phyloP scores from a whole-genome alignment of 1,140 invertebrate species.

The Coptotermes formosanus region DNA sequence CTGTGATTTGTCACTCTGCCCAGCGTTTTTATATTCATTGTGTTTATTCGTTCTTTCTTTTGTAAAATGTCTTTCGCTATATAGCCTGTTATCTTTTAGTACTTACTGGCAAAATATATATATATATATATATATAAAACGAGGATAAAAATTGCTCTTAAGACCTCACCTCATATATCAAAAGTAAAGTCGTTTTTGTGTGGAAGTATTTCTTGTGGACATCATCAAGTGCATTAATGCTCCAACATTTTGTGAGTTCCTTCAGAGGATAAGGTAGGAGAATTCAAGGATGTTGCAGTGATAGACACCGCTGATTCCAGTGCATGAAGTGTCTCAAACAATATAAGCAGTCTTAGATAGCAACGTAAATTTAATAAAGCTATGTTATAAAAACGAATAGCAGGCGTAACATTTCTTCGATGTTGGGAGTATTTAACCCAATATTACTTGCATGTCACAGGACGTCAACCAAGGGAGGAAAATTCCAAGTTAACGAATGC shows the following conservation, averaged over 20 bases:
- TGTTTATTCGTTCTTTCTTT: background rate
- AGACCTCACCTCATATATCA: background rate
- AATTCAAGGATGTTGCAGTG: too few relatives aligned
- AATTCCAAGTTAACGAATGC: too few relatives aligned
- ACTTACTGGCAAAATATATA: background rate
- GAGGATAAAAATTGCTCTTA: background rate
- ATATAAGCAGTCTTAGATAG: too few relatives aligned
- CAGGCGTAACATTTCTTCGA: too few relatives aligned
- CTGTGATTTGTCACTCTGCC: conserved; percentile 1
- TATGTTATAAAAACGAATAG: too few relatives aligned
- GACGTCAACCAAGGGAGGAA: too few relatives aligned
- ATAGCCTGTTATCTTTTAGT: background rate
- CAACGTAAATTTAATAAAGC: too few relatives aligned
- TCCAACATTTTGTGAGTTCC: background rate
- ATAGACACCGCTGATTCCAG: too few relatives aligned
- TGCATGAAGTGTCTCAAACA: too few relatives aligned
- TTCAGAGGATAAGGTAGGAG: background rate
- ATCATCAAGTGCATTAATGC: background rate
- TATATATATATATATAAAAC: background rate
- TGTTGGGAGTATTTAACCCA: too few relatives aligned
- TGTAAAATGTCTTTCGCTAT: background rate
- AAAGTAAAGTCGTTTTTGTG: background rate
- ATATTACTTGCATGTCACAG: too few relatives aligned
- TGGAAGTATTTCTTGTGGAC: background rate
- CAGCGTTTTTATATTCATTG: background rate